Evolutionary conservation across 2,113 vertebrate genomes (phyloP).

Genomic region (Albula glossodonta): DNA sequence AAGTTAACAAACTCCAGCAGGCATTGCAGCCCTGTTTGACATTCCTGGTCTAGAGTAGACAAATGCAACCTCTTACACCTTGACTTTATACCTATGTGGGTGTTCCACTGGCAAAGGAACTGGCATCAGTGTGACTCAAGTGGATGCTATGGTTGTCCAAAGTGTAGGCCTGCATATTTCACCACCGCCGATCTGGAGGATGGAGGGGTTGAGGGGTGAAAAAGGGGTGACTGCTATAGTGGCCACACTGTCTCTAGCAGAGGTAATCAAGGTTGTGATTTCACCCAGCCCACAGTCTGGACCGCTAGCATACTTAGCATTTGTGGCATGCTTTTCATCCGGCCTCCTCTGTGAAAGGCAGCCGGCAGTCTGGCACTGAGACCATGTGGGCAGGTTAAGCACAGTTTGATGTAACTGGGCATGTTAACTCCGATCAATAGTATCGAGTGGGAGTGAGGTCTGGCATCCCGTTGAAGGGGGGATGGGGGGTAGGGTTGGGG

Average conservation of each 20-base stretch:
- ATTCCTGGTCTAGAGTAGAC: neutral
- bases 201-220: too few species aligned
- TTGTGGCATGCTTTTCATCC: slow-evolving; percentile 9
- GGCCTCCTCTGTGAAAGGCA: slow-evolving; percentile 14
- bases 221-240: neutral
- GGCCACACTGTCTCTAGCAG: neutral
- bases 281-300: neutral
- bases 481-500: too few species aligned
- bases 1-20: too few species aligned
- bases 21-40: too few species aligned
- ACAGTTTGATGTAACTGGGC: slow-evolving; percentile 18
- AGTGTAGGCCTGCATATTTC: too few species aligned
- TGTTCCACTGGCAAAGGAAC: neutral
- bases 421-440: slow-evolving; percentile 7
- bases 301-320: slow-evolving; percentile 18
- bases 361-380: neutral
- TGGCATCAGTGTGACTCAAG: too few species aligned
- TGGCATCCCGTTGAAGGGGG: neutral
- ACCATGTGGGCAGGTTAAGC: neutral
- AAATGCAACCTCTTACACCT: neutral
- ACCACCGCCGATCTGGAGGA: too few species aligned
- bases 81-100: neutral
- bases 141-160: too few species aligned
- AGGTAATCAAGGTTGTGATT: neutral
- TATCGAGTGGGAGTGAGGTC: slow-evolving; percentile 17